These are phyloP conservation scores for Temnothorax longispinosus DNA, from an alignment of 1,140 invertebrate species.

Conservation along the genomic window DNA sequence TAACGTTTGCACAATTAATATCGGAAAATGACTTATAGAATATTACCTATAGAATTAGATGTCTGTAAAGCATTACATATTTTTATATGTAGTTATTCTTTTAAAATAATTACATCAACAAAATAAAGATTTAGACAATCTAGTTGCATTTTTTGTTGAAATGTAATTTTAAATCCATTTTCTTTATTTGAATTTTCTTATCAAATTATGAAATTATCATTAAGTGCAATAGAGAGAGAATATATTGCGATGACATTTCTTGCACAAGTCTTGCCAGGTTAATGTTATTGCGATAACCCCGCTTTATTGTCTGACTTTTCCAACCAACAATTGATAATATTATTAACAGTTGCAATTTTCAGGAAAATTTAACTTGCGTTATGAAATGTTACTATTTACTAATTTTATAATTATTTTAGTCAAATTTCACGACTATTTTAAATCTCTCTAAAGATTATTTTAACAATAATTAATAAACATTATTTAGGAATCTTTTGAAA, in stretches of 20 bases:
- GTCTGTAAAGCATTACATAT: slow-evolving; percentile 17
- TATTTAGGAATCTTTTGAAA: background rate
- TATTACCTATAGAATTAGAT: background rate
- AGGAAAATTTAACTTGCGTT: slow-evolving; percentile 3
- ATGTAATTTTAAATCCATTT: background rate
- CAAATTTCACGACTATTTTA: background rate
- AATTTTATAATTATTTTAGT: slow-evolving; percentile 15
- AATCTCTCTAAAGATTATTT: background rate
- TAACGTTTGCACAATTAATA: background rate
- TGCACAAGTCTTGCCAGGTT: background rate
- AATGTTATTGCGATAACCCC: slow-evolving; percentile 61
- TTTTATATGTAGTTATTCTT: background rate
- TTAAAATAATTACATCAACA: background rate
- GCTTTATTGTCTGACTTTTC: slow-evolving; percentile 44
- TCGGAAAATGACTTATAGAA: too few relatives aligned
- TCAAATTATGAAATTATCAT: slow-evolving; percentile 24
- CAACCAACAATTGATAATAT: slow-evolving; percentile 25
- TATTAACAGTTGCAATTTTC: slow-evolving; percentile 59
- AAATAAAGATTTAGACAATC: background rate
- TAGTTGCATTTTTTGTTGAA: background rate
- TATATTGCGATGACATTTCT: slow-evolving; percentile 2
- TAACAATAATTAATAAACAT: background rate
- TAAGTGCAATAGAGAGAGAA: background rate
- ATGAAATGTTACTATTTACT: background rate
- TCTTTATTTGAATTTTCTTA: background rate